phyloP scores from a whole-genome alignment of 1,140 invertebrate genomes.

The Trissolcus basalis region DNA sequence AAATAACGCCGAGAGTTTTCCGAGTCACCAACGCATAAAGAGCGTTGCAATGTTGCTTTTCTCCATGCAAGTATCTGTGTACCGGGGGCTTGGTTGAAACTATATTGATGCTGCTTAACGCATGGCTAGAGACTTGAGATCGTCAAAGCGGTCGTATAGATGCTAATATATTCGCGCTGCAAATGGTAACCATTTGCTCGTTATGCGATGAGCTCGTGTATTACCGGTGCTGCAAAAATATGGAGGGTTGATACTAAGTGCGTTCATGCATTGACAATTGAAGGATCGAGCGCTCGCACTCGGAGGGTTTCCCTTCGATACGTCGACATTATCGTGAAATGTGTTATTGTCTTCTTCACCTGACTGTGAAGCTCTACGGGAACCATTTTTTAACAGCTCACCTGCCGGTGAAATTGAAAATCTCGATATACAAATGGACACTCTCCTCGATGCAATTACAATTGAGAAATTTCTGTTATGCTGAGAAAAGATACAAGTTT shows the following conservation, averaged over 20 bases:
- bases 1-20: too few relatives aligned
- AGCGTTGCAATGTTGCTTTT: too few relatives aligned
- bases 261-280: constrained; percentile 50
- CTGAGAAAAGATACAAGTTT: too few relatives aligned
- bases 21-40: too few relatives aligned
- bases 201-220: constrained; percentile 36
- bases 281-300: constrained; percentile 40
- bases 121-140: constrained; percentile 40
- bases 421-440: too few relatives aligned
- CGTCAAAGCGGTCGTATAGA: constrained; percentile 26
- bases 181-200: constrained; percentile 40
- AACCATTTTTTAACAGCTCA: background rate
- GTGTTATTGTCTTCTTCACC: constrained; percentile 49
- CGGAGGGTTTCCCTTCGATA: constrained; percentile 39
- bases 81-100: constrained; percentile 24
- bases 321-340: constrained; percentile 30
- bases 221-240: constrained; percentile 15
- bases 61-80: background rate
- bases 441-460: too few relatives aligned
- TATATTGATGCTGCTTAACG: constrained; percentile 44
- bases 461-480: too few relatives aligned
- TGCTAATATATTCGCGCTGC: constrained; percentile 36
- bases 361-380: constrained; percentile 33
- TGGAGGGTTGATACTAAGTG: constrained; percentile 21
- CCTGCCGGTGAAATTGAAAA: background rate